phyloP scores from a whole-genome alignment of 2,113 vertebrate species.

The Scortum barcoo region DNA sequence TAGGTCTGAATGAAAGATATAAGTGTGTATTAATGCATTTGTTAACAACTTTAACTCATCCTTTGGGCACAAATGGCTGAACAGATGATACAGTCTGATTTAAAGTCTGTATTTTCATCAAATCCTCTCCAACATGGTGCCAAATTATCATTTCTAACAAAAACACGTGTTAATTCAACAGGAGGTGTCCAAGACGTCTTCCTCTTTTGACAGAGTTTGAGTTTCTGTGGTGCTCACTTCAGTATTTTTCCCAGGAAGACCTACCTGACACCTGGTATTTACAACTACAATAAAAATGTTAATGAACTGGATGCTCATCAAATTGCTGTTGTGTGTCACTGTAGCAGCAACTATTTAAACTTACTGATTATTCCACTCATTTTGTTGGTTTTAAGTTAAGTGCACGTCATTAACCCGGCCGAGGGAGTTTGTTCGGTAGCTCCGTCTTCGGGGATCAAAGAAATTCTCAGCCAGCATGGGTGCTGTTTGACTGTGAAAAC shows the following conservation, averaged over 20 bases:
- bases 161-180: background rate
- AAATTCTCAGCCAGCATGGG: constrained; percentile 71
- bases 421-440: constrained; percentile 29
- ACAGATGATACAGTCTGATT: background rate
- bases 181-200: too few relatives aligned
- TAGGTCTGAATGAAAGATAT: background rate
- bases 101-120: background rate
- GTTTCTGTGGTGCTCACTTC: background rate
- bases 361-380: background rate
- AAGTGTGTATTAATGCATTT: background rate
- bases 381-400: constrained; percentile 11
- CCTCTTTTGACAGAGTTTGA: background rate
- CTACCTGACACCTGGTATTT: constrained; percentile 30
- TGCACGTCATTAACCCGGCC: constrained; percentile 3
- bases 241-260: constrained; percentile 4
- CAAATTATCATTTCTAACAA: too few relatives aligned
- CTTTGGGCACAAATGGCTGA: background rate
- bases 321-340: background rate
- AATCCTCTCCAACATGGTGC: background rate
- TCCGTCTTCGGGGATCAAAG: constrained; percentile 71
- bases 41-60: too few relatives aligned
- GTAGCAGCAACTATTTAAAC: background rate
- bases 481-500: constrained; percentile 68
- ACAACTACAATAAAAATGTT: constrained; percentile 25
- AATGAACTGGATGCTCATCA: background rate